Evolutionary conservation across 1,140 invertebrate species (phyloP), one percentile per base, ranked within the genome.

Genomic region (Aphelenchoides avenae): DNA sequence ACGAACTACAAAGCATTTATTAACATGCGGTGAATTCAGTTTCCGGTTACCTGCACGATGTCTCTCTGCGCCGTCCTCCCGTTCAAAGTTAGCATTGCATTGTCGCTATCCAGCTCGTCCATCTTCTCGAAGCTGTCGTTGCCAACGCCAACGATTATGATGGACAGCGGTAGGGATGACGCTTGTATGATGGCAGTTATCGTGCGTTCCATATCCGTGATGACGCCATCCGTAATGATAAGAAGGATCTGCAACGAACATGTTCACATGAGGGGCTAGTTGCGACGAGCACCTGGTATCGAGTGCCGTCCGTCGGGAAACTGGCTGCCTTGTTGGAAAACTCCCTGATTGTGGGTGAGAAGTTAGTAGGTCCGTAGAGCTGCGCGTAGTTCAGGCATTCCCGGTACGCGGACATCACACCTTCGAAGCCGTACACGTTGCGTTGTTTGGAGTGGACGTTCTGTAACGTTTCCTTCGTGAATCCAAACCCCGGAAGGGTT

Each of bases 321-420:
- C 71, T 53, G 9, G 64, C 37, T 6, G 82, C 78, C 55, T 71
- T 62, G 9, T 74, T 69, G 1, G 80, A 77, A 4, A 81, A 81
- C 66, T 82, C 83, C 51, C 82, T 80, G 55, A 85, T 84, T 18
- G 83, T 79, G 3, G 84, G 84, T 15, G 83, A 76, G 71, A 85
- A 85, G 68, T 85, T 84, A 3, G 84, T 86, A 39, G 84, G 84
- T 13, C 84, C 84, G 70, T 83, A 85, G 11, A 85, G 74, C 61
- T 84, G 81, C 1, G 84, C 79, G 49, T 77, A 70, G 9, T 73
- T 68, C n/a, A 85, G 64, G 52, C 77, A 80, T 37, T 61, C 66
- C 48, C 76, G 44, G 61, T 80, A 80, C 20, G 71, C 71, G 15
- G 66, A 49, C 7, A 80, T 22, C 2, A 80, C 46, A 37, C 81